Base-by-base conservation (phyloP, 37 sponge, comb jelly and placozoan species). In the Axinella damicornis region DNA sequence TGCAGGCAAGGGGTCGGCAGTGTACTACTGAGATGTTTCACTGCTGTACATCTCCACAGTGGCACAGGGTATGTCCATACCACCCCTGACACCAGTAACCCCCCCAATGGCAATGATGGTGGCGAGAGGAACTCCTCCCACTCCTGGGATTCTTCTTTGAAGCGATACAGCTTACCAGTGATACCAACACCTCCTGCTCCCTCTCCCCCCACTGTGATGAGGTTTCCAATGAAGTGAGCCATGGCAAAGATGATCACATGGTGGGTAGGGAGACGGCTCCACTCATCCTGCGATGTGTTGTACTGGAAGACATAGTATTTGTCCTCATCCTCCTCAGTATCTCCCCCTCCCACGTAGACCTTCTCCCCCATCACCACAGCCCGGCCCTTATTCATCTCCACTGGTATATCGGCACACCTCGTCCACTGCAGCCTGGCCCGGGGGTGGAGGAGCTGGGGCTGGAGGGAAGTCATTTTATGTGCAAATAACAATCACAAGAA, bases 341-440 rank as follows among this genome's bases (percentile, higher is more conserved):
- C 6, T 2, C 79, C 79, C 46, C 79, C 79, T 78, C 79, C 79
- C 21, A 62, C 79, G 28, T 78, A 78, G 22, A 78, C 66, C 0
- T 20, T 78, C 22, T 62, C 18, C 22, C 30, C 62, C 12, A 35
- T 65, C 38, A 60, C 66, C 2, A 78, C 66, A 22, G 41, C 66
- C 31, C 64, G 79, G 6, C 65, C 65, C 4, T 52, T 60, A 14
- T 4, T 5, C 79, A 39, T 53, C 6, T 12, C 39, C 37, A 25
- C 14, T 22, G 65, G 79, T 19, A 78, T 11, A 62, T 40, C 31
- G 2, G 37, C 17, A 6, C 61, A 31, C 39, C 31, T 78, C 79
- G 34, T 78, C 79, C 79, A 78, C 19, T n/a, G 14, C 11, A 78
- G 35, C 38, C 16, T 65, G 11, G 66, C 64, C 41, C 25, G 63